Evolutionary conservation across 2,888 invertebrate species (phyloP), one percentile per base, ranked within the genome.

Genomic region (Dione vanillae): DNA sequence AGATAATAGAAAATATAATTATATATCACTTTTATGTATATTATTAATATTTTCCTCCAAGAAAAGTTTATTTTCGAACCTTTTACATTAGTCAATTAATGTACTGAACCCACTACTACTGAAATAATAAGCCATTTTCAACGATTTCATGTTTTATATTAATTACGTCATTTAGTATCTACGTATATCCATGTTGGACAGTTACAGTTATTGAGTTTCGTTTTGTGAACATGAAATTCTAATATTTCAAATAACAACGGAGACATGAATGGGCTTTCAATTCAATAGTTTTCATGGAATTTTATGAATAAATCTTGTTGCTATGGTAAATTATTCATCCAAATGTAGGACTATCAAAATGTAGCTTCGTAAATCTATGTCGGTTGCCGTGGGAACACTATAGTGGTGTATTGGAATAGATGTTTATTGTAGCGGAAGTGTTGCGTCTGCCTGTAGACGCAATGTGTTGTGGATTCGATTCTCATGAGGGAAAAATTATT

Each of bases 261-360:
- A 54, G n/a, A n/a, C 16, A 56, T 56, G 56, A 56, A 56, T 56
- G 37, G 56, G 16, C 56, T 10, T 40, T 54, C 16, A 56, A 56
- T 56, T 16, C 0, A 56, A 12, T n/a, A n/a, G n/a, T 27, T 45
- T 61, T 61, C 27, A 27, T 27, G 11, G 27, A 45, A 27, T 61
- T n/a, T 45, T 27, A 43, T 43, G 35, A 59, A 59, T 59, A 59
- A 43, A 59, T 59, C 41, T 58, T 58, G 40, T 43, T 59, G 61
- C n/a, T 43, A 43, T 27, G 59, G 11, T n/a, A 43, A 43, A n/a
- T 14, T 27, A 45, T 61, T 61, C 61, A 10, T 14, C 43, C 45
- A 11, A n/a, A 56, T 56, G 16, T 37, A 7, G 56, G 37, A 11
- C 14, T 52, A 14, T 27, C 27, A 27, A 27, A 27, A 27, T 27